phyloP scores from a whole-genome alignment of 2,113 vertebrate genomes.

The Elachura formosa region DNA sequence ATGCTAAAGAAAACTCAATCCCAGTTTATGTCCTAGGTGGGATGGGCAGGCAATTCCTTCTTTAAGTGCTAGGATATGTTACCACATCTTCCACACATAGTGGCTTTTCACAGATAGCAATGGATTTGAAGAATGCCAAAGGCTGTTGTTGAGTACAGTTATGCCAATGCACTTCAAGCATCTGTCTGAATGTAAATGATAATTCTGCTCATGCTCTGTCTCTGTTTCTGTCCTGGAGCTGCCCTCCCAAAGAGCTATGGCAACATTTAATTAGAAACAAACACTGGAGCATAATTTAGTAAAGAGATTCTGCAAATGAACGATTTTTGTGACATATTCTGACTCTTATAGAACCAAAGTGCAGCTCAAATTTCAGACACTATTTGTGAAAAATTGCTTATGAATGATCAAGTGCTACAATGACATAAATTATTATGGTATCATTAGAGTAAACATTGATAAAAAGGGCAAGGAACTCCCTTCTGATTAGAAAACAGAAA shows the following conservation, averaged over 20 bases:
- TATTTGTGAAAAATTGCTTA: neutral
- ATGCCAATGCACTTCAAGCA: neutral
- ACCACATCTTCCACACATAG: neutral
- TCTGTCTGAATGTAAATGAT: neutral
- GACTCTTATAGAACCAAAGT: neutral
- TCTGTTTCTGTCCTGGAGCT: neutral
- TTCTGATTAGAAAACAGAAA: neutral
- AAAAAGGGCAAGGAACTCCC: neutral
- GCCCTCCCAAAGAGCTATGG: neutral
- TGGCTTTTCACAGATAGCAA: neutral
- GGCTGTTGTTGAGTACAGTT: neutral
- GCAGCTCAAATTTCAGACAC: neutral
- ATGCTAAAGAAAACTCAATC: neutral
- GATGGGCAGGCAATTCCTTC: neutral
- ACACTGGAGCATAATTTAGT: neutral
- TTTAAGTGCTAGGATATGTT: neutral
- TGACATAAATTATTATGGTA: neutral
- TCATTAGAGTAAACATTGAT: neutral
- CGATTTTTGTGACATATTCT: neutral
- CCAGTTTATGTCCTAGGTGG: neutral
- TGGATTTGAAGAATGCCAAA: neutral
- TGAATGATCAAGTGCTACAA: neutral
- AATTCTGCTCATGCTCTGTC: neutral
- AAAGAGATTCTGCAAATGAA: neutral
- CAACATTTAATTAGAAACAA: neutral